phyloP scores from a whole-genome alignment of 2,888 invertebrate genomes.

The Phengaris alcon region DNA sequence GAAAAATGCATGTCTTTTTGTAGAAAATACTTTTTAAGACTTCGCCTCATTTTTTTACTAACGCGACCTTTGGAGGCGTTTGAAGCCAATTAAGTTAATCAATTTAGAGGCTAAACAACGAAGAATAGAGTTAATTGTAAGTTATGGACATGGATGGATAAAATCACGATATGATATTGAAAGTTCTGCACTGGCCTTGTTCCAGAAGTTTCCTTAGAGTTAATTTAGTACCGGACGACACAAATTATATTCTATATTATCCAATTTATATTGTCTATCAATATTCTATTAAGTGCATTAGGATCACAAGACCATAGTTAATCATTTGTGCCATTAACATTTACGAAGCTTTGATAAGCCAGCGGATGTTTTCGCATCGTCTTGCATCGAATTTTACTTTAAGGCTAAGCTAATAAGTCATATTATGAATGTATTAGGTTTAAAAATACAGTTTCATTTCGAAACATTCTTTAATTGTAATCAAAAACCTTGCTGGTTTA shows the following conservation, averaged over 20 bases:
- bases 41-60: background rate
- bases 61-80: background rate
- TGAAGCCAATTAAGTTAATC: background rate
- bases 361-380: background rate
- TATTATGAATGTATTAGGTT: background rate
- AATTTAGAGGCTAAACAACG: background rate
- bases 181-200: conserved; percentile 23
- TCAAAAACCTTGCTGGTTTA: background rate
- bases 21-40: too few species aligned
- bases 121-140: conserved; percentile 1
- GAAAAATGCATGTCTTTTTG: too few species aligned
- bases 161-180: conserved; percentile 23
- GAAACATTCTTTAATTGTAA: background rate
- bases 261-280: conserved; percentile 26
- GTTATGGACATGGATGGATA: background rate
- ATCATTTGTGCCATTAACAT: conserved; percentile 1
- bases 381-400: background rate
- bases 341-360: background rate
- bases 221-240: conserved; percentile 27
- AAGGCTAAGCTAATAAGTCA: background rate
- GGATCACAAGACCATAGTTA: background rate
- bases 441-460: background rate
- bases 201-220: conserved; percentile 23
- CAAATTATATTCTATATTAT: conserved; percentile 21
- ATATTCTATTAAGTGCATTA: conserved; percentile 25